phyloP scores from a whole-genome alignment of 2,797 vertebrate species.

The Distichodus sexfasciatus region DNA sequence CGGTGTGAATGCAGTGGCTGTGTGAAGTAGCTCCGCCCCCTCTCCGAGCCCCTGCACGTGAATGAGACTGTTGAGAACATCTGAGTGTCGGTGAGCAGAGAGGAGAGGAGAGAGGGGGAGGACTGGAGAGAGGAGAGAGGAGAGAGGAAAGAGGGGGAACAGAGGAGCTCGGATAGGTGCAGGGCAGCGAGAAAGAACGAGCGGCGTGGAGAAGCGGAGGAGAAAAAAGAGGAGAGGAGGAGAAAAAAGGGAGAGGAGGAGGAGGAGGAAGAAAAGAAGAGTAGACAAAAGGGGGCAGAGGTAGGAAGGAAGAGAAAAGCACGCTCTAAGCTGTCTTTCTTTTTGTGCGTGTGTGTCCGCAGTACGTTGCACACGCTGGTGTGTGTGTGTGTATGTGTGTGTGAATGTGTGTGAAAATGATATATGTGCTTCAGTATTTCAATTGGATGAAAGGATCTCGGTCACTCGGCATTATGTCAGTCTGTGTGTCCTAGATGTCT shows the following conservation, averaged over 20 bases:
- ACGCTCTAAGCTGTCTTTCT: not conserved
- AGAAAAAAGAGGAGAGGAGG: slow-evolving; percentile 18
- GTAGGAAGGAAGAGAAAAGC: slow-evolving; percentile 13
- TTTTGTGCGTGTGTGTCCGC: slow-evolving; percentile 39
- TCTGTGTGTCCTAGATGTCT: too few relatives aligned
- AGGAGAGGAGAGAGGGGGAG: slow-evolving; percentile 67
- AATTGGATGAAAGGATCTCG: too few relatives aligned
- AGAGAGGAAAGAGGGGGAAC: slow-evolving; percentile 42
- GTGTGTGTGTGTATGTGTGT: slow-evolving; percentile 29
- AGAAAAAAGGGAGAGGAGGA: slow-evolving; percentile 2
- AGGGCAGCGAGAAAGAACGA: slow-evolving; percentile 3
- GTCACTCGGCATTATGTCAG: not conserved
- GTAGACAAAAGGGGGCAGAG: slow-evolving; percentile 18
- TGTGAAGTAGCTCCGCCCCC: slow-evolving; percentile 40
- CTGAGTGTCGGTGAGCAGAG: slow-evolving; percentile 63
- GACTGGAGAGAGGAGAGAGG: slow-evolving; percentile 52
- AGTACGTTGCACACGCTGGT: too few relatives aligned
- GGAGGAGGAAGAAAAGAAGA: slow-evolving; percentile 7
- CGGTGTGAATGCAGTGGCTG: slow-evolving; percentile 10
- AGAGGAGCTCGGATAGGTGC: slow-evolving; percentile 37
- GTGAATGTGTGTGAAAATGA: not conserved
- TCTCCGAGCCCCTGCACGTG: slow-evolving; percentile 58
- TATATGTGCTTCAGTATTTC: not conserved
- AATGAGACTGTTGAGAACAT: slow-evolving; percentile 63
- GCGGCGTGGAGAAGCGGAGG: not conserved